phyloP scores from a whole-genome alignment of 2,113 vertebrate species.

The Phainopepla nitens region DNA sequence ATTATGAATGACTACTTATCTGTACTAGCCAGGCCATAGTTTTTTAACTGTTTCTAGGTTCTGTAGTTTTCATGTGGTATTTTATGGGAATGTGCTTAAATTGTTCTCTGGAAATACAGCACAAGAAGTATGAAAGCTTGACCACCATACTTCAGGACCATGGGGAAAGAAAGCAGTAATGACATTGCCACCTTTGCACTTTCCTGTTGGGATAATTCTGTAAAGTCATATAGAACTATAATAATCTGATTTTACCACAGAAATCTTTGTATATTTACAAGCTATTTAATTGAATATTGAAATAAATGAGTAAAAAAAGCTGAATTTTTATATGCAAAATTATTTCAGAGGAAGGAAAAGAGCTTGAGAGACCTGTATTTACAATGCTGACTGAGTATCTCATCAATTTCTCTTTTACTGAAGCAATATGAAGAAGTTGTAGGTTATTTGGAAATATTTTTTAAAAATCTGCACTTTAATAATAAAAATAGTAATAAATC shows the following conservation, averaged over 20 bases:
- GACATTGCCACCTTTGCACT: not conserved
- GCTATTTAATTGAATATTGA: not conserved
- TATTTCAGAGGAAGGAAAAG: not conserved
- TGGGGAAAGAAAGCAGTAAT: not conserved
- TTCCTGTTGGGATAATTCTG: not conserved
- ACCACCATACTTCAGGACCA: not conserved
- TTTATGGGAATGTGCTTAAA: not conserved
- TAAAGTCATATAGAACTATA: not conserved
- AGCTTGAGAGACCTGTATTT: not conserved
- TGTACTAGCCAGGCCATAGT: conserved; percentile 51
- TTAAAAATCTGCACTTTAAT: conserved; percentile 12
- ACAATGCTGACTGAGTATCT: not conserved
- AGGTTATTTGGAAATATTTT: conserved; percentile 47
- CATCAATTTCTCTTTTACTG: not conserved
- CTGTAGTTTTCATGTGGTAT: not conserved
- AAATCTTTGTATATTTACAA: conserved; percentile 9
- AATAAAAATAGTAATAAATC: conserved; percentile 63
- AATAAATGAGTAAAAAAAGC: not conserved
- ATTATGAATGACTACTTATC: conserved; percentile 75
- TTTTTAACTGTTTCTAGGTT: conserved; percentile 63
- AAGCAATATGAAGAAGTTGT: not conserved
- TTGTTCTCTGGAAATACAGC: not conserved
- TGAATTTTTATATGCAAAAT: not conserved
- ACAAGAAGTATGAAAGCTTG: not conserved
- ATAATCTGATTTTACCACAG: not conserved